phyloP scores from a whole-genome alignment of 2,888 invertebrate genomes.

The Plutella xylostella region DNA sequence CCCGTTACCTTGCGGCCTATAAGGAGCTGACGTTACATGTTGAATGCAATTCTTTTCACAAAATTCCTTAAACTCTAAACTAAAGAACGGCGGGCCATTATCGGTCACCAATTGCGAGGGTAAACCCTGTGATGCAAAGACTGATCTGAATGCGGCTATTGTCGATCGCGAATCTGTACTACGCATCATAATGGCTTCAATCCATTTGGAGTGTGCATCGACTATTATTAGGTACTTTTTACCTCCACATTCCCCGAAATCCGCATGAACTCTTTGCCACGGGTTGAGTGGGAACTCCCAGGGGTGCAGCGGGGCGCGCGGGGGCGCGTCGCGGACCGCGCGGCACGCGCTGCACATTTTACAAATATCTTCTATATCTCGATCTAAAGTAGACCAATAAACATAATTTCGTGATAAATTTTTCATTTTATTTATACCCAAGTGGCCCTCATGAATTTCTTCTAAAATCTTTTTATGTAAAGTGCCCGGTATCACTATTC shows the following conservation, averaged over 20 bases:
- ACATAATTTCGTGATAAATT: constrained; percentile 13
- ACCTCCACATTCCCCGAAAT: neutral
- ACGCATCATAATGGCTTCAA: neutral
- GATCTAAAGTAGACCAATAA: constrained; percentile 17
- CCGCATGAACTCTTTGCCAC: neutral
- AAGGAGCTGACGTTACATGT: neutral
- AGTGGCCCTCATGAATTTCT: constrained; percentile 14
- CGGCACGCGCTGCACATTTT: neutral
- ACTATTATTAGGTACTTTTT: neutral
- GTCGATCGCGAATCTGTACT: neutral
- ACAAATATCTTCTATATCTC: constrained; percentile 12
- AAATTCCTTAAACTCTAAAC: neutral
- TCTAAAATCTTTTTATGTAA: constrained; percentile 11
- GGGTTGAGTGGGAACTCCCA: neutral
- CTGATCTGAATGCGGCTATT: neutral
- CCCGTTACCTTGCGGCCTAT: neutral
- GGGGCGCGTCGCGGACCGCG: neutral
- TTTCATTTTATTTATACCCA: constrained; percentile 18
- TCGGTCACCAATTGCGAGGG: neutral
- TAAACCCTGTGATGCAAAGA: neutral
- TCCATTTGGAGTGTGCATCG: neutral
- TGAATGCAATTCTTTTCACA: neutral
- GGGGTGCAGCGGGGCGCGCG: neutral
- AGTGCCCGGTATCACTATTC: constrained; percentile 11
- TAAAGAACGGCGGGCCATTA: neutral